Base-by-base conservation (phyloP, 2,797 vertebrate species). In the Salarias fasciatus region DNA sequence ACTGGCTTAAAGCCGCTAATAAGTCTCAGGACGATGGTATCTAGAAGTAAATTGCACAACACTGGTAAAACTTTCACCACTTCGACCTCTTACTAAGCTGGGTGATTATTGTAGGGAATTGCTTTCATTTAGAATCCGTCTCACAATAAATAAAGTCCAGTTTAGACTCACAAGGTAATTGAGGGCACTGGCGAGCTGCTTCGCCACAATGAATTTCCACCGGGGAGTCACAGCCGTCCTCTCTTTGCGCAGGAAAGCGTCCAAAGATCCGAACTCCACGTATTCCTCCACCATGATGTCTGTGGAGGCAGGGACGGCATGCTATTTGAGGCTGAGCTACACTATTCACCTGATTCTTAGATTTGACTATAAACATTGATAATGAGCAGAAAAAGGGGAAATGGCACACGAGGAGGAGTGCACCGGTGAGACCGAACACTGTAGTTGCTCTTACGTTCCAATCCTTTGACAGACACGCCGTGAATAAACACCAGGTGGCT, bases 221-320 rank as follows among this genome's bases (percentile, higher is more conserved):
- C 92, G 91, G 59, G 94, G 88, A 0, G 90, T 86, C 68, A 97
- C 83, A 0, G 4, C 68, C 3, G 91, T 90, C 24, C 85, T 94
- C 81, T 96, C 92, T 41, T 86, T 94, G 13, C 93, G 91, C 24
- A 99, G 89, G 77, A 97, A 95, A 54, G 96, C 90, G 3, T 98
- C 97, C 82, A 99, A 53, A 0, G 97, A 96, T 0, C 96, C 96
- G 0, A 95, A 96, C 45, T 97, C 95, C 56, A 98, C 91, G 0
- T 88, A 95, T 63, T 98, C 96, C 29, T 96, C 95, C 59, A 97
- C 95, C 93, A 99, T 92, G 77, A 98, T 96, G 70, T 97, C 97
- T 99, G 88, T n/a, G 48, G 68, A 68, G 8, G 11, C 2, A 75
- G 8, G 35, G 54, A 73, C 24, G 78, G 7, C n/a, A n/a, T n/a